Evolutionary conservation across 92 coral and sea anemone genomes (phyloP).

Genomic region (Epizoanthus scotinus): DNA sequence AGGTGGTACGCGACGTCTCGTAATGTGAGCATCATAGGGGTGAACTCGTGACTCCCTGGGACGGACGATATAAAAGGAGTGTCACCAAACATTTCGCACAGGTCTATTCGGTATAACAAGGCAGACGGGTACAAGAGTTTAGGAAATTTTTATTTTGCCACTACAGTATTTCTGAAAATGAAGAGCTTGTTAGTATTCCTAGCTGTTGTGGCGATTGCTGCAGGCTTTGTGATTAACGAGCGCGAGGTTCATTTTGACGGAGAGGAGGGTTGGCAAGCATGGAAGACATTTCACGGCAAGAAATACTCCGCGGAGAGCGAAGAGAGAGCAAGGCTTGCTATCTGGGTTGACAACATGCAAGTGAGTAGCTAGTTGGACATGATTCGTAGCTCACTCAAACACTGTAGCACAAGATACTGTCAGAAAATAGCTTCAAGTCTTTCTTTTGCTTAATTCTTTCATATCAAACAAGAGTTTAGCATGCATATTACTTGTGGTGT

Average conservation of each 20-base stretch:
- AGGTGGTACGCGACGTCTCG: too few species aligned
- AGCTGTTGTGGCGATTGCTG: background rate
- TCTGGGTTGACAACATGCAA: slow-evolving; percentile 86
- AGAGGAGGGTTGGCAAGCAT: slow-evolving; percentile 68
- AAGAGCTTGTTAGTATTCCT: background rate
- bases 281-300: slow-evolving; percentile 82
- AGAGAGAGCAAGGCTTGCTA: slow-evolving; percentile 76
- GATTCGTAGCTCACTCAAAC: background rate
- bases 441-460: too few species aligned
- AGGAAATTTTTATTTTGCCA: too few species aligned
- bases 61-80: background rate
- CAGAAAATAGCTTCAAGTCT: too few species aligned
- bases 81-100: background rate
- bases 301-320: slow-evolving; percentile 66
- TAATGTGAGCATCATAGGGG: too few species aligned
- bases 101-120: background rate
- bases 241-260: slow-evolving; percentile 22
- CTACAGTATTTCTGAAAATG: background rate
- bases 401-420: too few species aligned
- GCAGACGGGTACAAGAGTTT: too few species aligned
- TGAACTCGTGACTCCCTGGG: slow-evolving; percentile 6
- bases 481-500: too few species aligned
- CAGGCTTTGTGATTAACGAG: slow-evolving; percentile 10
- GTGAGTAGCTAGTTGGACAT: slow-evolving; percentile 41
- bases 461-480: too few species aligned